Base-by-base conservation (phyloP, 2,888 invertebrate genomes). In the Platycheirus albimanus region DNA sequence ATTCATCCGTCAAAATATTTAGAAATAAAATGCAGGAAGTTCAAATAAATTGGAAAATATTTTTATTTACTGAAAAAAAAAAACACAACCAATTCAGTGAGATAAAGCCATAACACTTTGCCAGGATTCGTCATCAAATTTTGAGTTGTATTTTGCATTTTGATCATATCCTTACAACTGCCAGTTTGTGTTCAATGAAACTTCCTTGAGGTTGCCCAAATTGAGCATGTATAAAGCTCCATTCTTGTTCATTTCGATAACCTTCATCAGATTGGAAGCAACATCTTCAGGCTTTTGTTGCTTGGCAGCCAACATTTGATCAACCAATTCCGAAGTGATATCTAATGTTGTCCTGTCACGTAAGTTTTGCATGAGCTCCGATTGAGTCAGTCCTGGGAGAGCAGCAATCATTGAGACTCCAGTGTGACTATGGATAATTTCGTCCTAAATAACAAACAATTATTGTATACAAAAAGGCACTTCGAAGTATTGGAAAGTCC, bases 261-360 rank as follows among this genome's bases (percentile, higher is more conserved):
- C 88, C 52, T 87, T 87, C 33, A 89, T 80, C 54, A 89, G 83
- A 71, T 86, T 85, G 17, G 33, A 20, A 28, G 90, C 90, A 5
- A 88, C 89, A 71, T 89, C 88, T 45, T 88, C 88, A n/a, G 90
- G 88, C 51, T 86, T 87, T 81, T 90, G 90, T 28, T 86, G 87
- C 75, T 88, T 88, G 43, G 87, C 87, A 33, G 87, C 86, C 47
- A 87, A 86, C 70, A 88, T 87, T 45, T 86, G 85, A 33, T 86
- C 88, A 24, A 86, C 86, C 79, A 89, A 52, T 5, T 87, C 86
- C 47, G 87, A 87, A 13, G 87, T 86, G 51, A 87, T 88, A 2
- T 87, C 85, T 86, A 88, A 87, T 80, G 88, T 88, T 41, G 87
- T 87, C 49, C 88, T 88, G 8, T 88, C 88, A 17, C 89, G 87